These are phyloP conservation scores for Hippopotamyrus pictus DNA, from an alignment of 2,797 vertebrate species.

Conservation along the genomic window DNA sequence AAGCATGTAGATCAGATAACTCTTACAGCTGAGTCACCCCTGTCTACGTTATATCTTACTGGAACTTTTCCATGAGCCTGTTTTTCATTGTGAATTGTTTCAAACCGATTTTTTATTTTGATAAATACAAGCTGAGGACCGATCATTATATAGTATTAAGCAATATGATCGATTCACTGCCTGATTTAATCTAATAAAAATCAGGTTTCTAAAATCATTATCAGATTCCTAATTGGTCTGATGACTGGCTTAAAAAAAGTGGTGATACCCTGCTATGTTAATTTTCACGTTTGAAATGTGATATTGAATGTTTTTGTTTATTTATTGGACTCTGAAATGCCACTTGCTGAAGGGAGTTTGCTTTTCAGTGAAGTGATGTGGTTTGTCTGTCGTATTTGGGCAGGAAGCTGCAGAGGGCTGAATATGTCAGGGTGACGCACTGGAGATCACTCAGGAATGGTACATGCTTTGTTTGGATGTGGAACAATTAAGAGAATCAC, in stretches of 20 bases:
- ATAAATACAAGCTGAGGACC: conserved; percentile 24
- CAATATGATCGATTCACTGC: conserved; percentile 34
- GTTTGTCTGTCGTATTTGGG: background rate
- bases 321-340: background rate
- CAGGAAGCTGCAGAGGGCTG: background rate
- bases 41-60: background rate
- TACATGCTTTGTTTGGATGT: background rate
- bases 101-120: conserved; percentile 12
- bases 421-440: background rate
- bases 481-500: background rate
- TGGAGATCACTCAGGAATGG: background rate
- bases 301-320: background rate
- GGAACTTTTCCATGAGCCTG: conserved; percentile 6
- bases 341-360: background rate
- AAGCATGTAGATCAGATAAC: background rate
- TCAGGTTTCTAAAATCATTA: conserved; percentile 41
- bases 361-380: background rate
- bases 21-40: background rate
- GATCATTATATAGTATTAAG: conserved; percentile 35
- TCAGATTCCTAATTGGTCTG: conserved; percentile 35
- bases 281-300: conserved; percentile 1
- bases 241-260: conserved; percentile 21
- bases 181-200: conserved; percentile 41
- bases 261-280: background rate
- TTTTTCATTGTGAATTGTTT: conserved; percentile 8